Evolutionary conservation across 2,113 vertebrate genomes (phyloP), one percentile per base, ranked within the genome.

Genomic region (Peromyscus maniculatus): DNA sequence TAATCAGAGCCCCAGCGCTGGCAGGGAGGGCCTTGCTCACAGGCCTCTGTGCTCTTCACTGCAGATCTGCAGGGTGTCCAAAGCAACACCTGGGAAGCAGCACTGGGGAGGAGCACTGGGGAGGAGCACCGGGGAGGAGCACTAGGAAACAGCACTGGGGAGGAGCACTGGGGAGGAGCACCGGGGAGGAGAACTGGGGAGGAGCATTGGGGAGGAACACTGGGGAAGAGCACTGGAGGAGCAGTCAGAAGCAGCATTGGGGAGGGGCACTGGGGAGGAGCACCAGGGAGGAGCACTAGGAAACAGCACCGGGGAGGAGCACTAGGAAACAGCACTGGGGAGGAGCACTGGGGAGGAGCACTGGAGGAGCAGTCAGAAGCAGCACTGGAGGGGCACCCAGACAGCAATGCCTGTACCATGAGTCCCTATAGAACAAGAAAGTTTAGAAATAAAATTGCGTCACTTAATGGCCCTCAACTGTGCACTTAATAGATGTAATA

Each of bases 31-130:
- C 6, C 46, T 49, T 15, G 62, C 19, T 59, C 49, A 15, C 49
- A 15, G 49, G 49, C 67, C 87, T 55, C 62, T 71, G 46, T 57
- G 46, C 11, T 43, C 74, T 46, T 7, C 55, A 19, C 31, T 39
- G 49, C 21, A 31, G 8, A 31, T 36, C 10, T 2, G 0, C 0
- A 3, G 19, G 24, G 26, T 46, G 33, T n/a, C 46, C 31, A 71
- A 55, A 55, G 84, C 84, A 59, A 3, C 33, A 9, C n/a, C 79
- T 43, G 36, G 33, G 52, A 10, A 74, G n/a, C 19, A 39, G 72
- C n/a, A 74, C 9, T 43, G 9, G 21, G 36, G 7, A 74, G 69
- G 69, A 71, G 13, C 31, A 52, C 49, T 36, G 17, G 10, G 79
- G 4, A 11, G 78, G 31, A 59, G 3, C 17, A 9, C 79, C 13